Evolutionary conservation across 1,140 invertebrate genomes (phyloP).

Genomic region (Orussus abietinus): DNA sequence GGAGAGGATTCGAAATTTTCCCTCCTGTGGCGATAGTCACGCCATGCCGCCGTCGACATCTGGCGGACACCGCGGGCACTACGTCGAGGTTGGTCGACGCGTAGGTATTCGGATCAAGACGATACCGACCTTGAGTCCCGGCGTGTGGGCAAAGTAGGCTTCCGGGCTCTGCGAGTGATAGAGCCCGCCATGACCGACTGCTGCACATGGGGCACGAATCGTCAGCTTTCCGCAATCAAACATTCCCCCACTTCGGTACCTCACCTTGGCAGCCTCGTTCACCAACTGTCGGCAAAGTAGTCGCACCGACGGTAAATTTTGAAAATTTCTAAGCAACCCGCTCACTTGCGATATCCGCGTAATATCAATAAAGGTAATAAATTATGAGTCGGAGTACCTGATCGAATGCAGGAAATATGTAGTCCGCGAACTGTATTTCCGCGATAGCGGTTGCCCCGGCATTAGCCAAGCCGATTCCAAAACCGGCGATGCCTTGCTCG

Average conservation of each 20-base stretch:
- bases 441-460: slow-evolving; percentile 90
- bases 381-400: too few species aligned
- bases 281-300: slow-evolving; percentile 59
- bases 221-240: slow-evolving; percentile 93
- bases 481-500: slow-evolving; percentile 97
- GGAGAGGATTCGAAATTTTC: too few species aligned
- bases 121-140: slow-evolving; percentile 81
- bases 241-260: slow-evolving; percentile 88
- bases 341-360: too few species aligned
- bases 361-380: too few species aligned
- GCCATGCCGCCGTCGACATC: too few species aligned
- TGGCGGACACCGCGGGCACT: too few species aligned
- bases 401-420: slow-evolving; percentile 99
- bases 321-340: too few species aligned
- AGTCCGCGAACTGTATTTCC: slow-evolving; percentile 99
- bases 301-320: background rate
- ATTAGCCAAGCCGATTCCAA: slow-evolving; percentile 91
- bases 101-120: too few species aligned
- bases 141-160: slow-evolving; percentile 94
- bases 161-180: slow-evolving; percentile 99
- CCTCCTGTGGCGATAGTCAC: too few species aligned
- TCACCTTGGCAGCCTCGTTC: slow-evolving; percentile 89
- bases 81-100: too few species aligned
- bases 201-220: slow-evolving; percentile 82
- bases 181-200: slow-evolving; percentile 87